A percentile compares a stretch with the other conserved stretches of the same genome.
phyloP scores from a whole-genome alignment of 2,797 vertebrate genomes.

The Percopsis omiscomaycus region DNA sequence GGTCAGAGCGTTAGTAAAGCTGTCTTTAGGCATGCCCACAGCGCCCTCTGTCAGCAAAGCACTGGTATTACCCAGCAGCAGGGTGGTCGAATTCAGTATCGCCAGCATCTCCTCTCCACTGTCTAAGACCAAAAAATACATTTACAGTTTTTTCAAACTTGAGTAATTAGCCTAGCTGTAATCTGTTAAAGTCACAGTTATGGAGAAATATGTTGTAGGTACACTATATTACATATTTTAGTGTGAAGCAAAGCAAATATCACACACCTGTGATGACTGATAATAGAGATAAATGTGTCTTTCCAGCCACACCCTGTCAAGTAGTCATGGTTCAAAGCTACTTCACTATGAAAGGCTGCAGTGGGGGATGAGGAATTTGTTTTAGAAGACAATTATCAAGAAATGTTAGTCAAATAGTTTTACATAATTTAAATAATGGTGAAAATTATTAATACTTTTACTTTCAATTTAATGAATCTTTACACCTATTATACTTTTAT shows the following conservation, averaged over 20 bases:
- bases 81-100: constrained; percentile 57
- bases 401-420: no score
- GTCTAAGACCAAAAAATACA: neutral
- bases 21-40: constrained; percentile 54
- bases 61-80: constrained; percentile 49
- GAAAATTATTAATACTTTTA: no score
- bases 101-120: constrained; percentile 8
- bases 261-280: neutral
- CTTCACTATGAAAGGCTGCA: neutral
- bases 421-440: no score
- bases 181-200: no score
- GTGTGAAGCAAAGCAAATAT: neutral
- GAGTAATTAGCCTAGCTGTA: no score
- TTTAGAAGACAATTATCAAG: no score
- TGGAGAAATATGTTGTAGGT: neutral
- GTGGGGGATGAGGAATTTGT: neutral
- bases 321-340: constrained; percentile 1
- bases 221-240: no score
- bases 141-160: neutral
- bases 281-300: neutral
- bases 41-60: constrained; percentile 18
- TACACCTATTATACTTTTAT: no score
- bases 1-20: constrained; percentile 67
- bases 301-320: constrained; percentile 2
- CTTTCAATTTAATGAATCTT: no score